Percentiles rank a stretch among this genome's conserved stretches.
Conservation (phyloP, 1,140 invertebrate species). For the Homalodisca vitripennis region DNA sequence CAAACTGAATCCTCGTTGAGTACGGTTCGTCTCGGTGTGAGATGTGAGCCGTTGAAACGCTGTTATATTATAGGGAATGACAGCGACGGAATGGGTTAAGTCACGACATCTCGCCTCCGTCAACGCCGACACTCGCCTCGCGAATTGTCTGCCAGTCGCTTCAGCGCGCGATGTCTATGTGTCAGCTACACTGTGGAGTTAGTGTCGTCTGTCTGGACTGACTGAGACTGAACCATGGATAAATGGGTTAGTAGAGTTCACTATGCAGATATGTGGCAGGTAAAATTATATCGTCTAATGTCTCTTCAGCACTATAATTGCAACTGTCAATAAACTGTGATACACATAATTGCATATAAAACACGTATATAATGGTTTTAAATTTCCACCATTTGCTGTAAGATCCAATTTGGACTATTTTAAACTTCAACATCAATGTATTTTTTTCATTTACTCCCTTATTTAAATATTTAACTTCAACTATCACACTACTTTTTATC, state of each 20-base stretch:
- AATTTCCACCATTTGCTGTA: too few relatives aligned
- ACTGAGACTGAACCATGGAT: neutral
- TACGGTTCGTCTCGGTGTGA: too few relatives aligned
- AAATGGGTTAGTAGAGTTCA: neutral
- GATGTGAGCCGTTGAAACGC: conserved; percentile 12
- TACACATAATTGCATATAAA: too few relatives aligned
- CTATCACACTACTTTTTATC: too few relatives aligned
- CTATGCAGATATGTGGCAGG: neutral
- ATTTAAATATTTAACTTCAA: too few relatives aligned
- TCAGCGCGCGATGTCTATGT: too few relatives aligned
- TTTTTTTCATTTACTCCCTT: too few relatives aligned
- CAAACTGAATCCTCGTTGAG: too few relatives aligned
- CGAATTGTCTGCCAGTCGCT: neutral
- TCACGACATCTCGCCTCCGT: neutral
- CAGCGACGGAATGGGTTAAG: conserved; percentile 16
- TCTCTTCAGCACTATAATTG: neutral
- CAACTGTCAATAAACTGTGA: too few relatives aligned
- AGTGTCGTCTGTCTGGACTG: neutral
- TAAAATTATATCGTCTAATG: neutral
- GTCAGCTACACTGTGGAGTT: neutral
- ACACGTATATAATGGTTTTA: too few relatives aligned
- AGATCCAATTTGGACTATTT: too few relatives aligned
- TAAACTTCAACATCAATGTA: too few relatives aligned
- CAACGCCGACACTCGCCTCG: neutral
- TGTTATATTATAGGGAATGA: conserved; percentile 25